These are phyloP conservation scores for Benthosema pterotum DNA, from an alignment of 2,797 vertebrate species.

Conservation along the genomic window DNA sequence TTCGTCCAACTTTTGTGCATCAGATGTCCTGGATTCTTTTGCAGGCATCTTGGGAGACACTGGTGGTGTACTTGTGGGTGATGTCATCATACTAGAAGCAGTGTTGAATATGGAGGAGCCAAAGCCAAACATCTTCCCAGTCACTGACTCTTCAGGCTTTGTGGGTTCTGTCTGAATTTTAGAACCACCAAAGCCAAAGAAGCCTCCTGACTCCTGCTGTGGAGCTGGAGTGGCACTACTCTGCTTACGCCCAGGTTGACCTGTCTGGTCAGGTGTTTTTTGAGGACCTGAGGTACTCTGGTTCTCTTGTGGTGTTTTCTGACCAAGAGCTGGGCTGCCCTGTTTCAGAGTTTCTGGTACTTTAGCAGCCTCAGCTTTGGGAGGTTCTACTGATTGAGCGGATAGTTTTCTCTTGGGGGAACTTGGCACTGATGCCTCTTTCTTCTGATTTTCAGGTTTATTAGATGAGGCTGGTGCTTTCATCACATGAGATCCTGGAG, in stretches of 20 bases:
- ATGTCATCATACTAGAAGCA: conserved; percentile 89
- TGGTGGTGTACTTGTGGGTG: conserved; percentile 53
- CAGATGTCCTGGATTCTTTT: conserved; percentile 67
- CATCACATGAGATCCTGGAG: conserved; percentile 57
- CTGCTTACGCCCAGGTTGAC: conserved; percentile 37
- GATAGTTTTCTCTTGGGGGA: conserved; percentile 64
- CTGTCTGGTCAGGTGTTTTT: conserved; percentile 54
- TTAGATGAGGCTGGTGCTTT: conserved; percentile 59
- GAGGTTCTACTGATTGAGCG: conserved; percentile 59
- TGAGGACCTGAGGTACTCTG: conserved; percentile 55
- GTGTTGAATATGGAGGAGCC: conserved; percentile 94
- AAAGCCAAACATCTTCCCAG: conserved; percentile 92
- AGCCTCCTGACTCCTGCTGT: conserved; percentile 81
- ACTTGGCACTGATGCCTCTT: conserved; percentile 53
- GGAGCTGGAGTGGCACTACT: conserved; percentile 38
- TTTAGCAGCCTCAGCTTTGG: conserved; percentile 63
- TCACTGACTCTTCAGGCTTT: conserved; percentile 70
- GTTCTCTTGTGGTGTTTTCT: conserved; percentile 71
- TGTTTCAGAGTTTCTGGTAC: conserved; percentile 58
- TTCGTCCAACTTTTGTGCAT: conserved; percentile 26
- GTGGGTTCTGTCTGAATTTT: conserved; percentile 80
- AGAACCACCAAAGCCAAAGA: conserved; percentile 82
- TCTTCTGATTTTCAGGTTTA: conserved; percentile 31
- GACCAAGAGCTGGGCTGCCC: too few species aligned
- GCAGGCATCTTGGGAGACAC: conserved; percentile 67